A percentile compares a stretch with the other conserved stretches of the same genome.
Conservation (phyloP, 2,888 invertebrate species). For the Neocrepidodera transversa region DNA sequence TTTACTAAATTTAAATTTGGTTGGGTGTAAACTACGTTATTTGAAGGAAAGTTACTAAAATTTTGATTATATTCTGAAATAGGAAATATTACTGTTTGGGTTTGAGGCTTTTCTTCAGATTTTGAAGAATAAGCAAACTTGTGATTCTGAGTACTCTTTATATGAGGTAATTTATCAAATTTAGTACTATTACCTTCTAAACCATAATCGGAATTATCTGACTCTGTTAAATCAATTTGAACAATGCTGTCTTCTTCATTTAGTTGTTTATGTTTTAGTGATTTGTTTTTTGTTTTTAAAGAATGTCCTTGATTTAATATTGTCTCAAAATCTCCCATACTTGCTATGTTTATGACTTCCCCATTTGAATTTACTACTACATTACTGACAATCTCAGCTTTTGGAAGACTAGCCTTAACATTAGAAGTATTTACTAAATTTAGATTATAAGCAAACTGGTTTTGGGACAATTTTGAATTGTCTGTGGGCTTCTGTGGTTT, state of each 20-base stretch:
- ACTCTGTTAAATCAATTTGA: constrained; percentile 53
- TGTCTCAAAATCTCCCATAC: constrained; percentile 52
- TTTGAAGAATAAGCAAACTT: constrained; percentile 48
- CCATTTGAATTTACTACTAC: constrained; percentile 56
- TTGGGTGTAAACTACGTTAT: constrained; percentile 40
- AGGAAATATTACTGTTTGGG: constrained; percentile 50
- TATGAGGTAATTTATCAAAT: constrained; percentile 47
- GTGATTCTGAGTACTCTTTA: constrained; percentile 43
- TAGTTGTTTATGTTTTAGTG: constrained; percentile 26
- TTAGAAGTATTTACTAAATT: constrained; percentile 50
- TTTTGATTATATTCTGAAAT: constrained; percentile 47
- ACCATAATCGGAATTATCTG: constrained; percentile 39
- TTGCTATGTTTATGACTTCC: constrained; percentile 55
- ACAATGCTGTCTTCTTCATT: constrained; percentile 44
- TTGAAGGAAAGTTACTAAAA: constrained; percentile 41
- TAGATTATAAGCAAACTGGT: constrained; percentile 50
- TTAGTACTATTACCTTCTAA: constrained; percentile 37
- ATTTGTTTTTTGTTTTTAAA: constrained; percentile 33
- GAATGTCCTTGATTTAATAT: constrained; percentile 45
- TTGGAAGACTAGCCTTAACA: constrained; percentile 48
- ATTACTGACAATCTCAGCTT: constrained; percentile 51
- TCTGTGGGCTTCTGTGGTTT: constrained; percentile 35
- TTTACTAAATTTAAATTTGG: constrained; percentile 39
- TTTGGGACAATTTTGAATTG: constrained; percentile 31
- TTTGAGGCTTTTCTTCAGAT: constrained; percentile 36